Evolutionary conservation across 2,888 invertebrate species (phyloP).

Genomic region (Lottia gigantea): DNA sequence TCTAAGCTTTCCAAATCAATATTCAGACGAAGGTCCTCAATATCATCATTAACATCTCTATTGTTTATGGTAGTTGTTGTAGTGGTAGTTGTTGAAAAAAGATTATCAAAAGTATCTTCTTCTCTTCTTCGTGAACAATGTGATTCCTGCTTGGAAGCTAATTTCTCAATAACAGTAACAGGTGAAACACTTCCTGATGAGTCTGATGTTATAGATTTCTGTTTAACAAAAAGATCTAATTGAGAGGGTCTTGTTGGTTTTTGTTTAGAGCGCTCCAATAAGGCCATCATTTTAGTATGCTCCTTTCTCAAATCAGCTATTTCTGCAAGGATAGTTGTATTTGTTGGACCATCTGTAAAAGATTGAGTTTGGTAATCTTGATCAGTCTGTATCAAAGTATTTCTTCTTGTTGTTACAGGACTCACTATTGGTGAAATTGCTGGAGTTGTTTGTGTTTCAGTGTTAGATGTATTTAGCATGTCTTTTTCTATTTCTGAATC

Average conservation of each 20-base stretch:
- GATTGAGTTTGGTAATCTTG: background rate
- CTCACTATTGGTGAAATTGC: background rate
- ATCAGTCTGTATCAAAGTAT: background rate
- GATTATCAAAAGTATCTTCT: background rate
- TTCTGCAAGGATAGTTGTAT: conserved; percentile 34
- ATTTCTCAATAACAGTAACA: conserved; percentile 12
- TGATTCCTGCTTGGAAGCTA: background rate
- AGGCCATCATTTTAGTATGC: conserved; percentile 53
- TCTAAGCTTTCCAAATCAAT: background rate
- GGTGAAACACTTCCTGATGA: conserved; percentile 10
- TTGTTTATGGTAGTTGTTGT: background rate
- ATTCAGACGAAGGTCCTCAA: background rate
- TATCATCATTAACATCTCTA: background rate
- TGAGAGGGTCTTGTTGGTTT: conserved; percentile 17
- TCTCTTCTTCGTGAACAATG: background rate
- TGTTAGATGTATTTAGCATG: conserved; percentile 9
- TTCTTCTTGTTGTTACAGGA: background rate
- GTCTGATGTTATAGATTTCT: conserved; percentile 5
- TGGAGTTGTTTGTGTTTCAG: conserved; percentile 20
- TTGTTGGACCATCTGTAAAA: background rate
- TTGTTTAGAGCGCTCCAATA: conserved; percentile 34
- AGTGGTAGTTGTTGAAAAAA: background rate
- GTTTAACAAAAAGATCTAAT: background rate
- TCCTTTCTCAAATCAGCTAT: conserved; percentile 52
- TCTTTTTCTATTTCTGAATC: background rate